Percentiles rank a stretch among this genome's conserved stretches.
These are phyloP conservation scores for Lasiurus cinereus DNA, from an alignment of 2,113 vertebrate genomes.

Conservation along the genomic window DNA sequence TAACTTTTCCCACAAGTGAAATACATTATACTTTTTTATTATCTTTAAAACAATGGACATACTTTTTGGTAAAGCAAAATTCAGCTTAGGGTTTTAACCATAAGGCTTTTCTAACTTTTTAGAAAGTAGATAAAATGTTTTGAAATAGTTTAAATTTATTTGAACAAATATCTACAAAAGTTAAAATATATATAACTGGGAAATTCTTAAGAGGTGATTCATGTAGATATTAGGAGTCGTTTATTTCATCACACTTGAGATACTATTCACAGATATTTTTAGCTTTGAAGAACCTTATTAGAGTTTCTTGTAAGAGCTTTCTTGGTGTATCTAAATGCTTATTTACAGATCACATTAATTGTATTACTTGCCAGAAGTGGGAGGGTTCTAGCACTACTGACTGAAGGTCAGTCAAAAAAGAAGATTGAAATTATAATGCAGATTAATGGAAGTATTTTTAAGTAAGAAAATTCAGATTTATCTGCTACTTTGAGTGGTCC, in stretches of 20 bases:
- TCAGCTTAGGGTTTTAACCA: background rate
- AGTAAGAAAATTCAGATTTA: constrained; percentile 9
- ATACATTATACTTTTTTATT: constrained; percentile 33
- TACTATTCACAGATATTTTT: constrained; percentile 19
- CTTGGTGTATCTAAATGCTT: constrained; percentile 35
- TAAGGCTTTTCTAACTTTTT: constrained; percentile 24
- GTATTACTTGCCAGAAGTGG: background rate
- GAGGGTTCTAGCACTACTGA: background rate
- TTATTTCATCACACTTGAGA: constrained; percentile 5
- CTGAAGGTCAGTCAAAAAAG: constrained; percentile 44
- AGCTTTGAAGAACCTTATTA: constrained; percentile 46
- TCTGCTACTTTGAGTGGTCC: background rate
- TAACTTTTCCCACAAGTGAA: constrained; percentile 4
- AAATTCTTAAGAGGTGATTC: constrained; percentile 52
- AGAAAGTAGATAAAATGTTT: constrained; percentile 37
- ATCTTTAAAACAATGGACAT: constrained; percentile 14
- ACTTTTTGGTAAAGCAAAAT: constrained; percentile 57
- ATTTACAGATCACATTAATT: constrained; percentile 14
- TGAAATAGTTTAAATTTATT: constrained; percentile 51
- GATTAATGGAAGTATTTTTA: constrained; percentile 55
- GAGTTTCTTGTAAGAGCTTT: background rate
- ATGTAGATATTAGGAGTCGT: background rate
- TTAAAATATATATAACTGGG: constrained; percentile 29
- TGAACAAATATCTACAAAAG: background rate
- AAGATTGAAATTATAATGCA: constrained; percentile 37